Percentiles rank a stretch among this genome's conserved stretches.
Evolutionary conservation across 2,888 invertebrate genomes (phyloP).

Genomic region (Priocnemis perturbator): DNA sequence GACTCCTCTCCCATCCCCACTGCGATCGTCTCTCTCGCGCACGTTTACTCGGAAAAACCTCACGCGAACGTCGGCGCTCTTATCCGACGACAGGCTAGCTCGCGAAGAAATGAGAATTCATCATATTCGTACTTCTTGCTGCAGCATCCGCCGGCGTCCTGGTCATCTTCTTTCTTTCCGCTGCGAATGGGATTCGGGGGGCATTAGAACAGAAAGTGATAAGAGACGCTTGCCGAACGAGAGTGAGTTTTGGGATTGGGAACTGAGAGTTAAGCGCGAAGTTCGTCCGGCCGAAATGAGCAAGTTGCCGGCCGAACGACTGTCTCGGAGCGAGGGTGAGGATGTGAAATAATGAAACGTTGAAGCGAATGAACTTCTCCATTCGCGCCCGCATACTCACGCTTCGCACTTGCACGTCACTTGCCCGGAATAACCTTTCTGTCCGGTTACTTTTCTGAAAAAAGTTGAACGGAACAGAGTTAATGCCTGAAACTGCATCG

Average conservation of each 20-base stretch:
- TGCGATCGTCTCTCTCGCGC: no score
- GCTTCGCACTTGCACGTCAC: slow-evolving; percentile 64
- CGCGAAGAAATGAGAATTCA: slow-evolving; percentile 9
- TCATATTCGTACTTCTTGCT: slow-evolving; percentile 58
- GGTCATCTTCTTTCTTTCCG: slow-evolving; percentile 52
- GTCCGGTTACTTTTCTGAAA: slow-evolving; percentile 60
- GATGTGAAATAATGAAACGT: no score
- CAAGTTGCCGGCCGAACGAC: no score
- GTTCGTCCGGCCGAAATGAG: no score
- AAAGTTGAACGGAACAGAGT: slow-evolving; percentile 3
- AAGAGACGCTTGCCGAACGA: neutral
- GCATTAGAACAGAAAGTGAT: neutral
- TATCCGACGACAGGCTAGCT: neutral
- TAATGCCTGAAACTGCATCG: no score
- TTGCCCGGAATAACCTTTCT: slow-evolving; percentile 65
- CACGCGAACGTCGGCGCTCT: neutral
- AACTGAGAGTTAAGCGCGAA: no score
- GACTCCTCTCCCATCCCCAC: no score
- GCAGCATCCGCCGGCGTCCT: slow-evolving; percentile 60
- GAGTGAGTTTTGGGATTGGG: no score
- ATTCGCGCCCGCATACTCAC: slow-evolving; percentile 46
- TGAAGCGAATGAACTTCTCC: no score
- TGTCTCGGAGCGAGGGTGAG: no score
- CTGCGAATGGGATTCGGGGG: slow-evolving; percentile 28
- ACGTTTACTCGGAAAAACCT: no score